phyloP scores from a whole-genome alignment of 53 echinoderm and acorn worm species.

The Paelopatides confundens region DNA sequence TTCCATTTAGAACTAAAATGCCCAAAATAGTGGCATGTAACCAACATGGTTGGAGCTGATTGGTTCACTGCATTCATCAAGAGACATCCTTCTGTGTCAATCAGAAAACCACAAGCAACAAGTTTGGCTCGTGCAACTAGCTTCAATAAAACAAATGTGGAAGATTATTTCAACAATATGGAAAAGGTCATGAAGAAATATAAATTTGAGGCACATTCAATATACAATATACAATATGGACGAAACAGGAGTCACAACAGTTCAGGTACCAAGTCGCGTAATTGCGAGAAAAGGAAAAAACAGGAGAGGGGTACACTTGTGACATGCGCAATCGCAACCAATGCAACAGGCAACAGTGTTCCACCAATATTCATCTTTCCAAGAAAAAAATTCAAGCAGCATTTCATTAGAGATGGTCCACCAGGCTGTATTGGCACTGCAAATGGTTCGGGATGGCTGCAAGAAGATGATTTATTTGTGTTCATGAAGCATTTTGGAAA shows the following conservation, averaged over 20 bases:
- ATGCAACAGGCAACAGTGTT: conserved; percentile 32
- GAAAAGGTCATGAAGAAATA: neutral
- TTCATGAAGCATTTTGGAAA: conserved; percentile 67
- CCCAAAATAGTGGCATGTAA: neutral
- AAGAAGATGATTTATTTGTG: conserved; percentile 51
- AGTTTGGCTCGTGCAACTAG: too few species aligned
- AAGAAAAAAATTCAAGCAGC: conserved; percentile 42
- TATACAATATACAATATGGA: neutral
- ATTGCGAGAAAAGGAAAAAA: neutral
- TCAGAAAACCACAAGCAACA: neutral
- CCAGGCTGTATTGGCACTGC: conserved; percentile 62
- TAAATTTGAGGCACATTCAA: too few species aligned
- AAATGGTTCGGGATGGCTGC: conserved; percentile 70
- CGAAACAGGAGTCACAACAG: neutral
- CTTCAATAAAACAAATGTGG: too few species aligned
- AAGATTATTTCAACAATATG: neutral
- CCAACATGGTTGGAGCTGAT: neutral
- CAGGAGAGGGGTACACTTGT: conserved; percentile 35
- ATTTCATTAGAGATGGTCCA: conserved; percentile 53
- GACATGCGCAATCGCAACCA: conserved; percentile 1
- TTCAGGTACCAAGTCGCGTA: neutral
- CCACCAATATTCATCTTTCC: too few species aligned
- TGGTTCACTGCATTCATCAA: neutral
- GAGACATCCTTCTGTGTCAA: neutral
- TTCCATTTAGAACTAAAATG: neutral